Base-by-base conservation (phyloP, 1,140 invertebrate species). In the Drosophila insularis region DNA sequence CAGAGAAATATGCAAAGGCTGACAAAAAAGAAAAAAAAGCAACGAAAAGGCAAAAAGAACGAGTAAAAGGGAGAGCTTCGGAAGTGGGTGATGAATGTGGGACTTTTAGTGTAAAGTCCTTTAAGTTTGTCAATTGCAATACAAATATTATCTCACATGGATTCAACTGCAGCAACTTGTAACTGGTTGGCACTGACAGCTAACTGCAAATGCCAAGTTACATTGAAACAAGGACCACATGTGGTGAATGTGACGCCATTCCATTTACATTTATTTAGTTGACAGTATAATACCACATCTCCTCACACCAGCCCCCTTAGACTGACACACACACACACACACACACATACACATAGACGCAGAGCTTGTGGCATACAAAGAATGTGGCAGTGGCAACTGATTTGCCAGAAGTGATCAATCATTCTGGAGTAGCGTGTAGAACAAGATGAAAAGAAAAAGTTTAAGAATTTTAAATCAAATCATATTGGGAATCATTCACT, bases 191-290 rank as follows among this genome's bases (percentile, higher is more conserved):
- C 43, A 50, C 19, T 50, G 43, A 50, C 14, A 59, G 17, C 23
- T 46, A 59, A 40, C 21, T 31, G 32, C 21, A 66, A 55, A 14
- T 21, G 32, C 6, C 63, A 43, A 10, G 13, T 8, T 56, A 56
- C n/a, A 62, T 40, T 43, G 6, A 21, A 11, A 21, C 53, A 68
- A 10, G 32, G 35, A 40, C 32, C 56, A 27, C 65, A 67, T 68
- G 46, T 40, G 39, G 32, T 40, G 55, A 61, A 46, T 60, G 31
- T 50, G 43, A 50, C 60, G 40, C 40, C 40, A 68, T n/a, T 13
- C 5, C 13, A 61, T 65, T 74, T 70, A 46, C 68, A 40, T 40
- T 56, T 56, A 56, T 32, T 23, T 19, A 50, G 17, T 50, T 50
- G 43, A 21, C 43, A 50, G 43, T 50, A 50, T 21, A 50, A 21